Conservation (phyloP, 2,113 vertebrate genomes). For the Abramis brama region DNA sequence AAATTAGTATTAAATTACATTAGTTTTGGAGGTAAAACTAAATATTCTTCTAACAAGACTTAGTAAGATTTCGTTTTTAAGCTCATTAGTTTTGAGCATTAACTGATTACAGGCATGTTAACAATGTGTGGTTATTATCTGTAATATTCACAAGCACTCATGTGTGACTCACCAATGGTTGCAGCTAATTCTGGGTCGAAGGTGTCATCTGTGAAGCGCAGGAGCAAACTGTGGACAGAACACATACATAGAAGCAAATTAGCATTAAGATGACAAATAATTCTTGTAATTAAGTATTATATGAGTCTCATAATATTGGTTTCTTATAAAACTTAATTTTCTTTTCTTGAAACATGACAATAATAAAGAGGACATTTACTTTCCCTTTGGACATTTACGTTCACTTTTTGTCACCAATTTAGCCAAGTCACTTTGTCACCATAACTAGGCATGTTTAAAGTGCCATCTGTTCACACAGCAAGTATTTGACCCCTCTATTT, state of each 20-base stretch:
- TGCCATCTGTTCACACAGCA: background rate
- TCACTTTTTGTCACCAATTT: background rate
- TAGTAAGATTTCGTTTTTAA: background rate
- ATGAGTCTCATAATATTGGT: background rate
- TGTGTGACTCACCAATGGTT: slow-evolving; percentile 84
- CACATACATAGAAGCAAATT: background rate
- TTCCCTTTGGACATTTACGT: background rate
- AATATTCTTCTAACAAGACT: background rate
- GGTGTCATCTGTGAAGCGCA: slow-evolving; percentile 96
- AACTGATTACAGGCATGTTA: background rate
- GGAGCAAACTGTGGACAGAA: slow-evolving; percentile 76
- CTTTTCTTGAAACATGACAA: background rate
- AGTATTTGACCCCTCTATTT: background rate
- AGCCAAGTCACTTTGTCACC: background rate
- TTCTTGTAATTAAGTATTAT: background rate
- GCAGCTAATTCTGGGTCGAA: slow-evolving; percentile 96
- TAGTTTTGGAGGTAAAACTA: background rate
- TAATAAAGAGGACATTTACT: background rate
- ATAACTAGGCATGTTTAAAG: background rate
- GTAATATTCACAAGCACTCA: background rate
- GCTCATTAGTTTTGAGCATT: background rate
- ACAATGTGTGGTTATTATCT: background rate
- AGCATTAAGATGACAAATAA: background rate
- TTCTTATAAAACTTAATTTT: background rate
- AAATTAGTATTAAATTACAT: background rate